These are phyloP conservation scores for Sialis lutaria DNA, from an alignment of 2,888 invertebrate species.

Conservation along the genomic window DNA sequence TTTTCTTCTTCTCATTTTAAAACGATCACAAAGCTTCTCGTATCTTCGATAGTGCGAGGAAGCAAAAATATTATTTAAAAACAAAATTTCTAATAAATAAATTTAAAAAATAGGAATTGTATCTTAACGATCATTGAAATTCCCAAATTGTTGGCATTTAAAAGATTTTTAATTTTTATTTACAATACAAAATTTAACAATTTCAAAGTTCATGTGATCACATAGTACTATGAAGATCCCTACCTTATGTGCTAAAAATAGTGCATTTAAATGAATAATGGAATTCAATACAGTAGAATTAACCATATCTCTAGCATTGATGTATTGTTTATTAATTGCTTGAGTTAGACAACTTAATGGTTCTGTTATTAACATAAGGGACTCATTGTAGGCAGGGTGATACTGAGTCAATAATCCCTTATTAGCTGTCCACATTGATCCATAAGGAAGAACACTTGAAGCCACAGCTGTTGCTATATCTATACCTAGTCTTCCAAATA, in stretches of 20 bases:
- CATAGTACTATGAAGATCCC: conserved; percentile 5
- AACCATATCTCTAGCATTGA: conserved; percentile 13
- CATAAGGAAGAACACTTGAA: conserved; percentile 24
- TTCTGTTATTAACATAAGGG: conserved; percentile 13
- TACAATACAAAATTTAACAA: too few species aligned
- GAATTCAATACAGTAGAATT: conserved; percentile 19
- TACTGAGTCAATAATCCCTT: conserved; percentile 24
- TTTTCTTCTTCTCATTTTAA: too few species aligned
- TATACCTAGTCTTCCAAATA: conserved; percentile 30
- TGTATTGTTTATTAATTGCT: conserved; percentile 14
- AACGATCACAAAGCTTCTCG: too few species aligned
- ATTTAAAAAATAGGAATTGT: too few species aligned
- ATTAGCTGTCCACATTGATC: conserved; percentile 22
- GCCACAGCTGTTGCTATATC: conserved; percentile 28
- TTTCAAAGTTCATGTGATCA: too few species aligned
- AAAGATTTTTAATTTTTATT: too few species aligned
- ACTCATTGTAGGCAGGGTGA: conserved; percentile 23
- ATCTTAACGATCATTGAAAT: too few species aligned
- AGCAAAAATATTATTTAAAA: too few species aligned
- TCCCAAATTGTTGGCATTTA: too few species aligned
- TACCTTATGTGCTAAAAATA: conserved; percentile 23
- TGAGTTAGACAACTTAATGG: conserved; percentile 14
- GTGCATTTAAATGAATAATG: conserved; percentile 19
- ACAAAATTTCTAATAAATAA: too few species aligned
- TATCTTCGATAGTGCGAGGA: too few species aligned